Percentiles rank a stretch among this genome's conserved stretches.
Evolutionary conservation across 2,888 invertebrate species (phyloP).

Genomic region (Siphlonurus alternatus): DNA sequence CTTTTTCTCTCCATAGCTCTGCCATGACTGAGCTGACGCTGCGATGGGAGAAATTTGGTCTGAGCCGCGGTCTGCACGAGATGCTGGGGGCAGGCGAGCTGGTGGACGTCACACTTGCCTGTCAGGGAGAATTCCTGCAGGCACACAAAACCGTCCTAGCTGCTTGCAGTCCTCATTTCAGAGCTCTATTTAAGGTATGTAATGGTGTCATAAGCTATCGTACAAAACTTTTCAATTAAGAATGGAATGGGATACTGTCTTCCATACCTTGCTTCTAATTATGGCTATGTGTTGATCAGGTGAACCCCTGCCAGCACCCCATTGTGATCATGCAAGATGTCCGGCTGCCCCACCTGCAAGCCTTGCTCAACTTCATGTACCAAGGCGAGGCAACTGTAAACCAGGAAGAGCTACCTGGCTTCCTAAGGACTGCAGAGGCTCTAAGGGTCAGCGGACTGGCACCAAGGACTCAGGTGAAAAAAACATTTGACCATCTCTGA

Average conservation of each 20-base stretch:
- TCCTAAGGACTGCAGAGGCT: not conserved
- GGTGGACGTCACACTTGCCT: not conserved
- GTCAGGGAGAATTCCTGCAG: not conserved
- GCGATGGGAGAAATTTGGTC: not conserved
- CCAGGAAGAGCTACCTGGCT: not conserved
- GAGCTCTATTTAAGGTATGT: not conserved
- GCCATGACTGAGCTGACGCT: not conserved
- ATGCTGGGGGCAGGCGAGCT: not conserved
- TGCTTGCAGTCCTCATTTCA: not conserved
- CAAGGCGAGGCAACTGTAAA: not conserved
- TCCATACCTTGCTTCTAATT: no score
- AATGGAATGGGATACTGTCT: no score
- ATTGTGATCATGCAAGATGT: not conserved
- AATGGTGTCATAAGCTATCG: no score
- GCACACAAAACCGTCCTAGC: not conserved
- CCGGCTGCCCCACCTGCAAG: not conserved
- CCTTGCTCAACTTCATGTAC: not conserved
- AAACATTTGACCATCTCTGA: no score
- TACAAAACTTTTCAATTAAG: no score
- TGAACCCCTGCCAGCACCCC: not conserved
- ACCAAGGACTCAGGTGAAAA: not conserved
- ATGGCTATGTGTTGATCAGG: no score
- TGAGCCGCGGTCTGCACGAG: not conserved
- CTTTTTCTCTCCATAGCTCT: not conserved
- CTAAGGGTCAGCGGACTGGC: not conserved